Base-by-base conservation (phyloP, 2,888 invertebrate species). In the Polymixis flavicincta region DNA sequence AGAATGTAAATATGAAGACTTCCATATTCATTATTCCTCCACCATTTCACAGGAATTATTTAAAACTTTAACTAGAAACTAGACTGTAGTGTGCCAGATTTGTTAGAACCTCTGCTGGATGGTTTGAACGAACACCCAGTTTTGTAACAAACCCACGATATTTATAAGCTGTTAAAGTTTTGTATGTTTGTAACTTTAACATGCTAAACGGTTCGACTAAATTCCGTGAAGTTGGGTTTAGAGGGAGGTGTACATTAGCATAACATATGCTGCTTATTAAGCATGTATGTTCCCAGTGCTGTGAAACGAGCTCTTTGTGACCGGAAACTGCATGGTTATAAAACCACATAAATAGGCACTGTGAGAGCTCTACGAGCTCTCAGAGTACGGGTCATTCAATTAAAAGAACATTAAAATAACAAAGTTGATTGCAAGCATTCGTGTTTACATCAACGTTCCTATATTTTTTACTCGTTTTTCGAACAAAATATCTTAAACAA, bases 1-100 rank as follows among this genome's bases (percentile, higher is more conserved):
- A 9, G 25, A 22, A 71, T 78, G 28, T n/a, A 32, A 67, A 63
- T 57, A 45, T 14, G 42, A n/a, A 2, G 13, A 11, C 11, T 82
- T 76, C 28, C 82, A 82, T 78, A 78, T 78, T 68, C 76, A 78
- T 81, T 48, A 32, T 22, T 59, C 52, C 45, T 37, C 52, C 28
- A 17, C 57, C 63, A 81, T 48, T 59, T 64, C 28, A 11, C n/a
- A 28, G 55, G 81, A 64, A 76, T 78, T 81, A 81, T 68, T 78
- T 78, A 76, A 82, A 78, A 78, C 68, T 78, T 82, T 7, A 32
- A 54, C 76, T 17, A 14, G 61, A 19, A 67, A 57, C 61, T 61
- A 80, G 25, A 63, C 63, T n/a, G 73, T 42, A 45, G 22, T 61
- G 14, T 48, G 9, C 55, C n/a, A 37, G 55, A 61, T 52, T 59